Base-by-base conservation (phyloP, 2,113 vertebrate species). In the Parus major region DNA sequence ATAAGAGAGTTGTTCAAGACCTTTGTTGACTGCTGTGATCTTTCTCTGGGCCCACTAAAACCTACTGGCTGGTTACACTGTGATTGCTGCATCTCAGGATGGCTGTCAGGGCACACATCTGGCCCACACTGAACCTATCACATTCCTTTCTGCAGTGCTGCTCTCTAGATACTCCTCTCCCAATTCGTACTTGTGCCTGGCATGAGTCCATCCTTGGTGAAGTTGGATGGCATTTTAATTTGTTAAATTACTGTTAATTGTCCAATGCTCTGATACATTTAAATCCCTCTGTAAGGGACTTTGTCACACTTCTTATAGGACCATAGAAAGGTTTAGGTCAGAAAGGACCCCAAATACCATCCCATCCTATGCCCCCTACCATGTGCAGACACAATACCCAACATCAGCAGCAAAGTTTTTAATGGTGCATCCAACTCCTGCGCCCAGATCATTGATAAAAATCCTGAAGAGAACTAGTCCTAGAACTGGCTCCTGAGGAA, bases 61-160 rank as follows among this genome's bases (percentile, higher is more conserved):
- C 29, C 5, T 23, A 9, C 41, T 2, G 6, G 1, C 13, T 70
- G 28, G 4, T 55, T 14, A 1, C 16, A 2, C 6, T 31, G 7
- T 50, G 33, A 60, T 81, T 81, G 12, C 27, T 65, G 15, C 15
- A 11, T 4, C 17, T 61, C 50, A 44, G 73, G 24, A 49, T 24
- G 10, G 44, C 39, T 84, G 11, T 31, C n/a, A 31, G 44, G 44
- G 14, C 19, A 29, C n/a, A 14, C 13, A 16, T 10, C 8, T 41
- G 39, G 5, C 9, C 15, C 20, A 7, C 15, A 12, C 2, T 14
- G 55, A 69, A 10, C 8, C 31, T 52, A 7, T 10, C 39, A 27
- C 44, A 24, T 18, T n/a, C 23, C 27, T 57, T 78, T 79, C 47
- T 68, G 41, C 17, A 24, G 15, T 33, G 33, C 27, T 75, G 15